Evolutionary conservation across 2,888 invertebrate genomes (phyloP), one percentile per base, ranked within the genome.

Genomic region (Loripinus fragilis): DNA sequence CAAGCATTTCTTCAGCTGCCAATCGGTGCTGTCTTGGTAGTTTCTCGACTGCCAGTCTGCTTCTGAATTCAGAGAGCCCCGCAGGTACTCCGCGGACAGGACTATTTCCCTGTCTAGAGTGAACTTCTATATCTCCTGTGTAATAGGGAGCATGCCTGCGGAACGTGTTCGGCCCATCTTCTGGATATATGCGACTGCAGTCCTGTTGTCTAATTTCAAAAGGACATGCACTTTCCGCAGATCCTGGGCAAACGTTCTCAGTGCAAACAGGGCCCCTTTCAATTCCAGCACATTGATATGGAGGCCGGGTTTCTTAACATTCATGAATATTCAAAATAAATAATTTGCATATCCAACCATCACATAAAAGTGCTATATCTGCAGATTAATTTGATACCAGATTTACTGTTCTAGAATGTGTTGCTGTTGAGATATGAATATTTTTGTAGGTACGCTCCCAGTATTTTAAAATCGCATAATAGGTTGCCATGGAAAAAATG

Each of bases 231-330:
- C 45, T 15, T 45, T 45, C 17, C 45, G 7, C 45, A 45, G 3
- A 17, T 45, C n/a, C 7, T 45, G 7, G 2, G 45, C 45, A 45
- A 45, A 45, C 17, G 15, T 12, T n/a, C 45, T 5, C 17, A 45
- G 45, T 15, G 45, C 45, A 45, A 45, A 45, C 45, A 45, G 45
- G 15, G 10, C 45, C 17, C 10, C 45, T 45, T 45, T 45, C 10
- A 45, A 12, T 20, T 45, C 45, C 45, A 45, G 17, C 45, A 45
- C 45, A 45, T 20, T 45, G 45, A 45, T 45, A 45, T 69, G 75
- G 7, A 20, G 25, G n/a, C n/a, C n/a, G n/a, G n/a, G n/a, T n/a
- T n/a, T n/a, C n/a, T n/a, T n/a, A n/a, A n/a, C n/a, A n/a, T n/a
- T n/a, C n/a, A n/a, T n/a, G n/a, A n/a, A n/a, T n/a, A n/a, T n/a